Conservation (phyloP, 1,140 invertebrate genomes). For the Palaemon carinicauda region DNA sequence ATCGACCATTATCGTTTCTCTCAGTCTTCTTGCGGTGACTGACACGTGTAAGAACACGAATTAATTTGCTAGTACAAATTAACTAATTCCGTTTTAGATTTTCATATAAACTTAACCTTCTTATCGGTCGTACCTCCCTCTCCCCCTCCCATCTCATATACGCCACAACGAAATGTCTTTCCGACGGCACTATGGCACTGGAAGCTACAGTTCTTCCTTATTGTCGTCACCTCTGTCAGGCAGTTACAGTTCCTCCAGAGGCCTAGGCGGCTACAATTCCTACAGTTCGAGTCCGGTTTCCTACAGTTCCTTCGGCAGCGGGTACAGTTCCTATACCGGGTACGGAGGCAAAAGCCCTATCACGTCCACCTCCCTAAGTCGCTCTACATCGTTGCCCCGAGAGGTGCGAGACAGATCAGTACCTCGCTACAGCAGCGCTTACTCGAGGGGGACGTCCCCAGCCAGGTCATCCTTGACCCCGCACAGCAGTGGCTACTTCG, state of each 20-base stretch:
- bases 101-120: no score
- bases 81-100: background rate
- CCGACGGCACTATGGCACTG: conserved; percentile 31
- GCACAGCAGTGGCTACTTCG: background rate
- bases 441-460: conserved; percentile 11
- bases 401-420: conserved; percentile 10
- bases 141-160: no score
- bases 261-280: conserved; percentile 29
- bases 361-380: background rate
- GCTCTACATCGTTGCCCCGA: conserved; percentile 27
- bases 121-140: no score
- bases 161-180: conserved; percentile 12
- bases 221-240: conserved; percentile 17
- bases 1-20: no score
- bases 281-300: background rate
- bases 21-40: background rate
- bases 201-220: conserved; percentile 36
- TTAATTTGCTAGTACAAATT: no score
- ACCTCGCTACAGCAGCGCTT: conserved; percentile 13
- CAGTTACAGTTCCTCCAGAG: conserved; percentile 20
- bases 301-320: background rate
- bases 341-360: background rate
- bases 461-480: background rate
- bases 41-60: no score
- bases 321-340: background rate